Evolutionary conservation across 2,797 vertebrate genomes (phyloP).

Genomic region (Monodelphis domestica): DNA sequence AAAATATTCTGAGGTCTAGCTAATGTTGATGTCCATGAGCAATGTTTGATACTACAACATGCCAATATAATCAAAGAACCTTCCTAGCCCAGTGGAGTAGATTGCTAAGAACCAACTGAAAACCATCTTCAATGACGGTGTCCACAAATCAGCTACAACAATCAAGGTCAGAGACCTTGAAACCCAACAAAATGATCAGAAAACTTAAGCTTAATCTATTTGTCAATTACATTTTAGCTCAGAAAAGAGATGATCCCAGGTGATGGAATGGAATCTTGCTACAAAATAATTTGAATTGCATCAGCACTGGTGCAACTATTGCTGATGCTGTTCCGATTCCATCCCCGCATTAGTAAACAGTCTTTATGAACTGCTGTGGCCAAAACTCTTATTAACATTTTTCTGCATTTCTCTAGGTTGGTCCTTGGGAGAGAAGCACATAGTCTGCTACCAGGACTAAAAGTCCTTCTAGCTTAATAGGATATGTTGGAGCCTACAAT

Average conservation of each 20-base stretch:
- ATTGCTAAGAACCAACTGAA: not conserved
- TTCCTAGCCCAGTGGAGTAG: not conserved
- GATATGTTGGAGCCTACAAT: not conserved
- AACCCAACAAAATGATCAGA: not conserved
- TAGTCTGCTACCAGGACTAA: no score
- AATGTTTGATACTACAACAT: not conserved
- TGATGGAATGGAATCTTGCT: no score
- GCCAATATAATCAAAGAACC: not conserved
- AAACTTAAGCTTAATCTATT: not conserved
- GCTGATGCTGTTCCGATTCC: no score
- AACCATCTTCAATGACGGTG: not conserved
- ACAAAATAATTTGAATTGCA: no score
- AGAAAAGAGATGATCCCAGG: no score
- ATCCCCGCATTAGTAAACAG: no score
- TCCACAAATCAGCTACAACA: not conserved
- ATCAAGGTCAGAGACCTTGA: not conserved
- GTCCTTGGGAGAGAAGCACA: no score
- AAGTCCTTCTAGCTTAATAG: no score
- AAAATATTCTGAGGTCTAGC: not conserved
- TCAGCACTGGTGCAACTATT: no score
- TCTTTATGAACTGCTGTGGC: no score
- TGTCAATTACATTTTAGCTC: not conserved
- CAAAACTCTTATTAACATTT: no score
- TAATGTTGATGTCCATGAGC: not conserved
- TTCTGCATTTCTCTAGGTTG: no score